Evolutionary conservation across 30 jellyfish, hydroid and myxozoan genomes (phyloP).

Genomic region (Pseudorhiza aurosa): DNA sequence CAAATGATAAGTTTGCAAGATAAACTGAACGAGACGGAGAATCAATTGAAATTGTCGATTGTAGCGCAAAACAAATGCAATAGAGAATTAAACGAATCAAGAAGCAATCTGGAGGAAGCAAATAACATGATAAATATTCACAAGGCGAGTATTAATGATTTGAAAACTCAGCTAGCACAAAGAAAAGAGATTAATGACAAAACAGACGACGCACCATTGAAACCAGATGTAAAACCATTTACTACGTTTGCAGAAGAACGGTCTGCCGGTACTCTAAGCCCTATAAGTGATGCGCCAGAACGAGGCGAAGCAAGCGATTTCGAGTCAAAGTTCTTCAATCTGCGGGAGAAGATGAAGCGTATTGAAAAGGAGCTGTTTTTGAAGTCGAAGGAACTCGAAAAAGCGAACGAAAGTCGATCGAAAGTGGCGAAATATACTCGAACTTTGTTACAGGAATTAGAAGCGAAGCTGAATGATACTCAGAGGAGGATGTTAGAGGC

Average conservation of each 20-base stretch:
- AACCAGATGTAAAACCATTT: slow-evolving; percentile 42
- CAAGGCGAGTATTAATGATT: slow-evolving; percentile 74
- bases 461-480: slow-evolving; percentile 86
- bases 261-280: slow-evolving; percentile 28
- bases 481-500: slow-evolving; percentile 74
- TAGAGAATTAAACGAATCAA: slow-evolving; percentile 71
- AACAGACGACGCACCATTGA: slow-evolving; percentile 29
- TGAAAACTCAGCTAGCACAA: slow-evolving; percentile 52
- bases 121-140: slow-evolving; percentile 76
- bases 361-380: slow-evolving; percentile 87
- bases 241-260: slow-evolving; percentile 46
- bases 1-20: slow-evolving; percentile 82
- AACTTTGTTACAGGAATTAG: slow-evolving; percentile 94
- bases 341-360: slow-evolving; percentile 84
- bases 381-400: slow-evolving; percentile 96
- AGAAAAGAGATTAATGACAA: slow-evolving; percentile 27
- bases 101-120: slow-evolving; percentile 77
- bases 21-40: slow-evolving; percentile 83
- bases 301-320: slow-evolving; percentile 82
- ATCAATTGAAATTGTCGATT: slow-evolving; percentile 29
- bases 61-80: slow-evolving; percentile 58
- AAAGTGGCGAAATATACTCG: slow-evolving; percentile 99
- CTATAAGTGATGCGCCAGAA: slow-evolving; percentile 39
- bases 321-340: slow-evolving; percentile 77
- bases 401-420: slow-evolving; percentile 98